Evolutionary conservation across 1,140 invertebrate species (phyloP).

Genomic region (Drosophila mojavensis): DNA sequence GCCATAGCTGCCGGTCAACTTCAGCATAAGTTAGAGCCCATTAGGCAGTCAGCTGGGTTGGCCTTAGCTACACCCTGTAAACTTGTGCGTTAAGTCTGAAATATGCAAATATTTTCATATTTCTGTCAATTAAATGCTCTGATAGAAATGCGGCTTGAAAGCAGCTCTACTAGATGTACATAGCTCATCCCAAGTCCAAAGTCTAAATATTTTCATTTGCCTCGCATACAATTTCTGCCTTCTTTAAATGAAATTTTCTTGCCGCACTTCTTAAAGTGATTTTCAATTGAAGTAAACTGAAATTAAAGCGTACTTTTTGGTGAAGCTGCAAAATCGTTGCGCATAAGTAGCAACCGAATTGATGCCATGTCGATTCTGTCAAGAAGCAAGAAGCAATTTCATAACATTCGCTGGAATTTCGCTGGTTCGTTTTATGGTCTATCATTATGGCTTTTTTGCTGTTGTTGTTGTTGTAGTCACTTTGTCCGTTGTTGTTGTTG

Average conservation of each 20-base stretch:
- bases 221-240: not conserved
- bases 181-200: no score
- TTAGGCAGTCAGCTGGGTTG: no score
- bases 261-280: not conserved
- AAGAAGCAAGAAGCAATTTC: slow-evolving; percentile 48
- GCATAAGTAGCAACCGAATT: slow-evolving; percentile 60
- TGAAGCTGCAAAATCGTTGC: slow-evolving; percentile 15
- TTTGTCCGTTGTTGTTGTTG: slow-evolving; percentile 22
- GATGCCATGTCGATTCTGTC: slow-evolving; percentile 72
- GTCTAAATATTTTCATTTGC: no score
- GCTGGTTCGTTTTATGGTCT: slow-evolving; percentile 61
- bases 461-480: slow-evolving; percentile 17
- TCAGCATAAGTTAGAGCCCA: slow-evolving; percentile 4
- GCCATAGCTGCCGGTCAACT: slow-evolving; percentile 17
- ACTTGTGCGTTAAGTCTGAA: no score
- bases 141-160: no score
- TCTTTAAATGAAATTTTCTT: not conserved
- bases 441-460: slow-evolving; percentile 36
- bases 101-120: no score
- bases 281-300: not conserved
- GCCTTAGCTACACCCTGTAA: no score
- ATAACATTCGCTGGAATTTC: slow-evolving; percentile 59
- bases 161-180: no score
- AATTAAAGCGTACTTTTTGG: slow-evolving; percentile 48
- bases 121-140: no score